phyloP scores from a whole-genome alignment of 2,797 vertebrate species.

The Alcedo atthis region DNA sequence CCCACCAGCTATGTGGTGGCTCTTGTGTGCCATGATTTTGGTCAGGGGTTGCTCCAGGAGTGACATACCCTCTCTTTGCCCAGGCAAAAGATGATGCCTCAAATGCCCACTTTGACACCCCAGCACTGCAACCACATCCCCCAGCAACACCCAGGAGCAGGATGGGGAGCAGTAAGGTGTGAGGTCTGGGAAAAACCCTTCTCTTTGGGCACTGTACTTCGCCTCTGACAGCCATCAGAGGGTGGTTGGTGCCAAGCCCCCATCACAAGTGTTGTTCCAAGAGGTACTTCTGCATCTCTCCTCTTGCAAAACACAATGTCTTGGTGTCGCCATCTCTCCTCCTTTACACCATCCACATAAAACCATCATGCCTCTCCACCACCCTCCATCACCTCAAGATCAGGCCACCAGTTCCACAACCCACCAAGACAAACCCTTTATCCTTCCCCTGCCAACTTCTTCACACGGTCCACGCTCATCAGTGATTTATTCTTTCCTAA shows the following conservation, averaged over 20 bases:
- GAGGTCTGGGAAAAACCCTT: neutral
- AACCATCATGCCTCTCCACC: neutral
- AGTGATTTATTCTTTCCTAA: neutral
- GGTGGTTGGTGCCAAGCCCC: neutral
- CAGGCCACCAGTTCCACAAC: neutral
- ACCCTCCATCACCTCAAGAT: neutral
- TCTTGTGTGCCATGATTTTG: rapidly evolving
- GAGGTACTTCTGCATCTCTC: neutral
- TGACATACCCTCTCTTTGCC: neutral
- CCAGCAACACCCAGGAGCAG: neutral
- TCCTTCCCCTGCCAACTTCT: neutral
- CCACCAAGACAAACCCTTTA: neutral
- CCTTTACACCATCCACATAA: neutral
- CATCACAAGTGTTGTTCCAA: neutral
- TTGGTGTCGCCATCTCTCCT: neutral
- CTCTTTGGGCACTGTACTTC: neutral
- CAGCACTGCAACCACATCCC: neutral
- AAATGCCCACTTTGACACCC: neutral
- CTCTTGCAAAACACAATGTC: neutral
- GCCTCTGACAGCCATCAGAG: neutral
- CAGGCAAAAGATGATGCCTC: neutral
- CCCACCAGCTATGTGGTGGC: rapidly evolving
- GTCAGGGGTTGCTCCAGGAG: neutral
- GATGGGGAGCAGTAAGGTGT: neutral
- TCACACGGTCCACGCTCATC: rapidly evolving